Evolutionary conservation across 30 jellyfish, hydroid and myxozoan genomes (phyloP).

Genomic region (Pelagia noctiluca): DNA sequence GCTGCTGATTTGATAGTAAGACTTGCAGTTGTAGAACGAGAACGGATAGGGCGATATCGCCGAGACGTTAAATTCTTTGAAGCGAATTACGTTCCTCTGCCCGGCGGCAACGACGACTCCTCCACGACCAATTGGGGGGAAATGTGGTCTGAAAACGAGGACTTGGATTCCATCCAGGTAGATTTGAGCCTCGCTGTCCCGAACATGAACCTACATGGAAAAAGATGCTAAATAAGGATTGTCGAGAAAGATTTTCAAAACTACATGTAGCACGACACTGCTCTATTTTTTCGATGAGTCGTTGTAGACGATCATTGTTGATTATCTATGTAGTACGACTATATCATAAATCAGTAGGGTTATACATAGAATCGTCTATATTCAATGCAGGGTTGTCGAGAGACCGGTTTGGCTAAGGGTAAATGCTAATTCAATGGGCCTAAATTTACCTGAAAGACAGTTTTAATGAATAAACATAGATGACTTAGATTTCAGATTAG

Average conservation of each 20-base stretch:
- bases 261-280: too few relatives aligned
- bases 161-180: constrained; percentile 59
- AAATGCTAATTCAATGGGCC: too few relatives aligned
- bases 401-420: too few relatives aligned
- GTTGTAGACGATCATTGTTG: too few relatives aligned
- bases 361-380: too few relatives aligned
- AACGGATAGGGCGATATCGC: constrained; percentile 61
- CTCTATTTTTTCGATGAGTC: too few relatives aligned
- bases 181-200: constrained; percentile 74
- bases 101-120: constrained; percentile 90
- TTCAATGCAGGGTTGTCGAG: too few relatives aligned
- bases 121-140: constrained; percentile 82
- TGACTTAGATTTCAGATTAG: too few relatives aligned
- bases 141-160: constrained; percentile 64
- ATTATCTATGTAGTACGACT: too few relatives aligned
- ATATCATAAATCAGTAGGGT: too few relatives aligned
- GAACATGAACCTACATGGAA: constrained; percentile 65
- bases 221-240: background rate
- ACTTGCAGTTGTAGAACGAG: constrained; percentile 69
- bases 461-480: too few relatives aligned
- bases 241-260: background rate
- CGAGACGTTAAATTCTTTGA: constrained; percentile 64
- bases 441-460: too few relatives aligned
- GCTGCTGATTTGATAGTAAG: constrained; percentile 64
- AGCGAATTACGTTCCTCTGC: constrained; percentile 62